A percentile compares a stretch with the other conserved stretches of the same genome.
Evolutionary conservation across 2,797 vertebrate species (phyloP).

Genomic region (Amniataba percoides): DNA sequence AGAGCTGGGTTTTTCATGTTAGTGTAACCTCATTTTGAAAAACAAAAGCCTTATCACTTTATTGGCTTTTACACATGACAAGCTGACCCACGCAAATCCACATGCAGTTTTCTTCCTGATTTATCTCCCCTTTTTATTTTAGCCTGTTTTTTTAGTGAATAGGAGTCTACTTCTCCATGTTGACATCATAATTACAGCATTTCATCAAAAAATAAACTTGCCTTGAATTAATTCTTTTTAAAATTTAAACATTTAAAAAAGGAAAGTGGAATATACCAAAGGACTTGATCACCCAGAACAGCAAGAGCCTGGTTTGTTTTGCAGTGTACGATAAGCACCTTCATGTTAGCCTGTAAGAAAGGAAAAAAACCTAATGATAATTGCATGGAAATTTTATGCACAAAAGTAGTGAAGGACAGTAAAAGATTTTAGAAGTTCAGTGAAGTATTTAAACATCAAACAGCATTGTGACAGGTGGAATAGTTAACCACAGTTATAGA

Average conservation of each 20-base stretch:
- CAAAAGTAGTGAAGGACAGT: background rate
- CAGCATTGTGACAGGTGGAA: background rate
- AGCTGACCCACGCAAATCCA: background rate
- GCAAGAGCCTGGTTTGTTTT: conserved; percentile 92
- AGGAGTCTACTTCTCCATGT: background rate
- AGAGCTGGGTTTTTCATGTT: background rate
- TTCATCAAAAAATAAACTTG: background rate
- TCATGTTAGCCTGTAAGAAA: conserved; percentile 87
- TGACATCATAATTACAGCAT: background rate
- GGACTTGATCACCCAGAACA: conserved; percentile 82
- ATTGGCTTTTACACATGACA: background rate
- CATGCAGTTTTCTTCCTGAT: background rate
- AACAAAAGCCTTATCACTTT: background rate
- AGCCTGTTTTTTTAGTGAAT: background rate
- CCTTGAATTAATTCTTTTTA: background rate
- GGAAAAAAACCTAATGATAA: background rate
- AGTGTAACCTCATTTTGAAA: background rate
- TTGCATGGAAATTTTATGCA: background rate
- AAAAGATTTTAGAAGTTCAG: background rate
- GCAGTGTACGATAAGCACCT: conserved; percentile 89
- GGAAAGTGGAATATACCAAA: conserved; percentile 82
- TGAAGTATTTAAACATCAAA: background rate
- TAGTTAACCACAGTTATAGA: conserved; percentile 13
- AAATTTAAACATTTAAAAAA: background rate
- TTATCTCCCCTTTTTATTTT: background rate